phyloP scores from a whole-genome alignment of 2,797 vertebrate species.

The Sphenodon punctatus region DNA sequence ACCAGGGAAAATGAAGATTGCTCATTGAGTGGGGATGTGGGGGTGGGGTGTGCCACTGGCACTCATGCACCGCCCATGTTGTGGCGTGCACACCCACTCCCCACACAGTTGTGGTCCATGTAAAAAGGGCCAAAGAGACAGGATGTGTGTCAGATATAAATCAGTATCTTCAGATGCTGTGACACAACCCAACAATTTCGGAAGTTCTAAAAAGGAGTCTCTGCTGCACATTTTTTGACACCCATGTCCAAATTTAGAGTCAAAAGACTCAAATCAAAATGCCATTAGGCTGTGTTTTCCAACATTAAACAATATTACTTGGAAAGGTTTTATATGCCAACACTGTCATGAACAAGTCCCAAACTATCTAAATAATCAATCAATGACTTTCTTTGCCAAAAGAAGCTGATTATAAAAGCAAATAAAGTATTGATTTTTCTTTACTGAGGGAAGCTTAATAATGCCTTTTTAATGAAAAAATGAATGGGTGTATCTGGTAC shows the following conservation, averaged over 20 bases:
- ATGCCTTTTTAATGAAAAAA: slow-evolving; percentile 13
- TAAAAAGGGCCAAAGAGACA: no score
- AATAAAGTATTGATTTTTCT: slow-evolving; percentile 13
- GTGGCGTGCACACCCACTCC: no score
- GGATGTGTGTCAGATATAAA: no score
- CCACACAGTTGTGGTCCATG: no score
- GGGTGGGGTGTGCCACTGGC: no score
- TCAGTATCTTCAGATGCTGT: no score
- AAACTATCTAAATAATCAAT: slow-evolving; percentile 2
- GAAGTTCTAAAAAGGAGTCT: no score
- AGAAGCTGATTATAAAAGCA: slow-evolving; percentile 4
- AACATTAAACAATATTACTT: slow-evolving; percentile 10
- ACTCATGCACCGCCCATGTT: no score
- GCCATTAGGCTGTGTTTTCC: background rate
- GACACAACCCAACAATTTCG: no score
- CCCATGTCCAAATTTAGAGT: background rate
- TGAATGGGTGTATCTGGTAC: background rate
- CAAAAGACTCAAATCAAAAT: slow-evolving; percentile 3
- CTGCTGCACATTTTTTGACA: background rate
- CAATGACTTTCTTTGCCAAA: background rate
- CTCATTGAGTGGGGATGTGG: no score
- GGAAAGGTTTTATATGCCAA: background rate
- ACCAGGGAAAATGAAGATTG: no score
- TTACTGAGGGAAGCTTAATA: background rate
- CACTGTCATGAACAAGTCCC: background rate